Evolutionary conservation across 2,113 vertebrate genomes (phyloP).

Genomic region (Corapipo altera): DNA sequence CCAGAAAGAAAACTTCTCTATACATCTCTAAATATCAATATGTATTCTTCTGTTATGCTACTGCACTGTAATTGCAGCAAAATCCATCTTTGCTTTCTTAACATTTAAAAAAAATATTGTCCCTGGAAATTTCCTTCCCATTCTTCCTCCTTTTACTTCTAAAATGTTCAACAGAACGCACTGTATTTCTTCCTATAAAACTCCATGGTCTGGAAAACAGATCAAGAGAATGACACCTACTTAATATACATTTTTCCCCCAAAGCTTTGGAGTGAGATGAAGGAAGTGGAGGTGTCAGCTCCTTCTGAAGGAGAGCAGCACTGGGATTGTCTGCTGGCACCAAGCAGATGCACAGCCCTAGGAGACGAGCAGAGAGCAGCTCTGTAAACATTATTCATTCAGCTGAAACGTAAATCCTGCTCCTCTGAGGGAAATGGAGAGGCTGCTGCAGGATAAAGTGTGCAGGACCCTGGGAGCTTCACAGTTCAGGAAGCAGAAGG

Average conservation of each 20-base stretch:
- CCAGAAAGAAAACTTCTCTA: not conserved
- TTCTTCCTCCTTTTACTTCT: not conserved
- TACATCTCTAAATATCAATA: not conserved
- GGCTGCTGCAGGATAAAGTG: not conserved
- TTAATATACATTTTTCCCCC: not conserved
- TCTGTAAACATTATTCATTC: not conserved
- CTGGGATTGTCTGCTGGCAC: not conserved
- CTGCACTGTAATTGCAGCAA: not conserved
- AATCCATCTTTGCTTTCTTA: not conserved
- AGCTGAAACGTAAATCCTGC: not conserved
- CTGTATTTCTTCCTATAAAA: not conserved
- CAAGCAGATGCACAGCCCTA: not conserved
- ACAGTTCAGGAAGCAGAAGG: not conserved
- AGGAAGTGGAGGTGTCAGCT: constrained; percentile 17
- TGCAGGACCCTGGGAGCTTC: not conserved
- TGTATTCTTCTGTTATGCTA: not conserved
- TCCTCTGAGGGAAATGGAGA: not conserved
- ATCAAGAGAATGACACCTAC: not conserved
- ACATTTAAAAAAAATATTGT: not conserved
- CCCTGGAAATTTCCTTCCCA: not conserved
- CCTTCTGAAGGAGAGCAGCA: not conserved
- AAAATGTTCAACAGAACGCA: not conserved
- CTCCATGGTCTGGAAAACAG: not conserved
- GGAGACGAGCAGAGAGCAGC: not conserved
- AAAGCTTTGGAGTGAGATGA: not conserved